Evolutionary conservation across 2,797 vertebrate genomes (phyloP).

Genomic region (Saxicola maurus): DNA sequence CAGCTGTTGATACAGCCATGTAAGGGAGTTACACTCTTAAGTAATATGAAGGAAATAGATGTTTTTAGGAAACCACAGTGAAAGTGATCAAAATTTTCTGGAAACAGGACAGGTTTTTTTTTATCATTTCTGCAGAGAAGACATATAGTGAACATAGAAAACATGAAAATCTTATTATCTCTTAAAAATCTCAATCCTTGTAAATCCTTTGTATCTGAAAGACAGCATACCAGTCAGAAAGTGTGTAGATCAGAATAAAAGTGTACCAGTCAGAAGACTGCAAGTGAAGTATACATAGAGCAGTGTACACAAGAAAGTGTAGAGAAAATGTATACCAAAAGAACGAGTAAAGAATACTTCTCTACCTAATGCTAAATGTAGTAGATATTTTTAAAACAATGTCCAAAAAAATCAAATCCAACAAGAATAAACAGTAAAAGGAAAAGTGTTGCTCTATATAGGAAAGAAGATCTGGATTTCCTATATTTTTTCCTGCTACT

Average conservation of each 20-base stretch:
- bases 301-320: neutral
- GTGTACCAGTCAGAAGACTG: neutral
- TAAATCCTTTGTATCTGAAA: neutral
- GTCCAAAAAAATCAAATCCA: neutral
- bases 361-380: neutral
- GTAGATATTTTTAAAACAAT: neutral
- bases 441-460: neutral
- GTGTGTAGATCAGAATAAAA: neutral
- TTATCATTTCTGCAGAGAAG: slow-evolving; percentile 20
- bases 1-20: slow-evolving; percentile 15
- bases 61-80: slow-evolving; percentile 14
- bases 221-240: neutral
- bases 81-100: neutral
- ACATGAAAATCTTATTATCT: neutral
- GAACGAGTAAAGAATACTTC: neutral
- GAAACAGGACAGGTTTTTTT: slow-evolving; percentile 8
- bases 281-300: neutral
- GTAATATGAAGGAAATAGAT: slow-evolving; percentile 37
- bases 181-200: neutral
- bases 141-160: neutral
- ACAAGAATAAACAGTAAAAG: neutral
- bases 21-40: slow-evolving; percentile 16
- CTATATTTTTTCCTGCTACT: neutral
- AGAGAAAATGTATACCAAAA: neutral
- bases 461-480: neutral